Evolutionary conservation across 2,888 invertebrate genomes (phyloP).

Genomic region (Nineta flava): DNA sequence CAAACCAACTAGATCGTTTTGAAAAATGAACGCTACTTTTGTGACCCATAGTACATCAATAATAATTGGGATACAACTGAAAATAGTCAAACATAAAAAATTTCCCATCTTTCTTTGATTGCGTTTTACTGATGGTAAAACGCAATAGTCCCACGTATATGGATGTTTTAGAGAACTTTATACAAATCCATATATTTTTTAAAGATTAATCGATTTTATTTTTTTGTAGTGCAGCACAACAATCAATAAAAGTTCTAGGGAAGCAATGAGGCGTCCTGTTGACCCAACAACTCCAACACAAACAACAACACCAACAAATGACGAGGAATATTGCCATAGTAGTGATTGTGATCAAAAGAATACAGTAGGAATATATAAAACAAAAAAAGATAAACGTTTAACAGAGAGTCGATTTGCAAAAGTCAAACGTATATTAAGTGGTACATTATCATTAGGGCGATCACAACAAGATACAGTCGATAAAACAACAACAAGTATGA

Average conservation of each 20-base stretch:
- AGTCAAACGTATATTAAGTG: slow-evolving; percentile 20
- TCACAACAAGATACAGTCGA: slow-evolving; percentile 9
- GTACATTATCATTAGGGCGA: slow-evolving; percentile 10
- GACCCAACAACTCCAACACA: background rate
- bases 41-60: too few species aligned
- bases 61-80: too few species aligned
- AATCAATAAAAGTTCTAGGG: background rate
- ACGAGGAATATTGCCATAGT: background rate
- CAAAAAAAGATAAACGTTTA: slow-evolving; percentile 13
- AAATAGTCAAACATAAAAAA: too few species aligned
- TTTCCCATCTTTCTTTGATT: too few species aligned
- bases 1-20: too few species aligned
- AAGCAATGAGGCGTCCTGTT: slow-evolving; percentile 6
- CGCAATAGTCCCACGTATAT: too few species aligned
- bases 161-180: too few species aligned
- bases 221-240: background rate
- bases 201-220: background rate
- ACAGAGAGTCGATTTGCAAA: slow-evolving; percentile 18
- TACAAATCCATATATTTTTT: too few species aligned
- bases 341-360: background rate
- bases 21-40: too few species aligned
- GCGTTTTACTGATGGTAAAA: too few species aligned
- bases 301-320: background rate
- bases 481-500: background rate
- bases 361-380: background rate